Evolutionary conservation across 2,797 vertebrate genomes (phyloP).

Genomic region (Gadopsis marmoratus): DNA sequence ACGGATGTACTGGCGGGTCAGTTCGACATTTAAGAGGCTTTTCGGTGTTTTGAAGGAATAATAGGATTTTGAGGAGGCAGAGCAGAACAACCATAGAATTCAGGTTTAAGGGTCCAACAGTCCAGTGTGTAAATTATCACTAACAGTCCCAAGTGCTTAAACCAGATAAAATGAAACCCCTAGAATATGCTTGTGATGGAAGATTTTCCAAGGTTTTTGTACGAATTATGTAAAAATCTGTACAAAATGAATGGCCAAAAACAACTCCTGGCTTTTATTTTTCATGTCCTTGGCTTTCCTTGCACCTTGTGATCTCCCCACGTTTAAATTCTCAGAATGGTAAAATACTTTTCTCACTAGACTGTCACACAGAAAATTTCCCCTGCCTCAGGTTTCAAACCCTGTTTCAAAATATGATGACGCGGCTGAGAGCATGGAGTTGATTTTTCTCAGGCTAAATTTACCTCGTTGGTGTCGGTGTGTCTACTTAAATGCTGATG

Average conservation of each 20-base stretch:
- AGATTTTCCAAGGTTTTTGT: slow-evolving; percentile 4
- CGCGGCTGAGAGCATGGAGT: slow-evolving; percentile 10
- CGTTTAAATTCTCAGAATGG: slow-evolving; percentile 10
- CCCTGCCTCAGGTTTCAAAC: slow-evolving; percentile 35
- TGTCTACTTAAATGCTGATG: slow-evolving; percentile 48
- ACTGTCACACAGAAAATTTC: slow-evolving; percentile 9
- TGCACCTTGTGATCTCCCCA: slow-evolving; percentile 6
- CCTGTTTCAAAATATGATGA: slow-evolving; percentile 27
- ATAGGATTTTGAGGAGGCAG: slow-evolving; percentile 43
- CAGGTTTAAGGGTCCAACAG: slow-evolving; percentile 29
- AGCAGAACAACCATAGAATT: slow-evolving; percentile 10
- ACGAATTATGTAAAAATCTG: slow-evolving; percentile 11
- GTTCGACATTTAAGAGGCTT: slow-evolving; percentile 45
- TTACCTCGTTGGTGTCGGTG: slow-evolving; percentile 41
- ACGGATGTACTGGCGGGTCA: slow-evolving; percentile 4
- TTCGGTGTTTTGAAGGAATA: slow-evolving; percentile 51
- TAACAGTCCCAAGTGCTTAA: slow-evolving; percentile 40
- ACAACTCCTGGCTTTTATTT: neutral
- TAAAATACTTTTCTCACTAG: slow-evolving; percentile 18
- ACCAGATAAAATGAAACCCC: slow-evolving; percentile 47
- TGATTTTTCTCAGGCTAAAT: slow-evolving; percentile 52
- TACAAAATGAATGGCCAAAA: slow-evolving; percentile 6
- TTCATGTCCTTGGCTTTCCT: neutral
- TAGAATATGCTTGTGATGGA: slow-evolving; percentile 11
- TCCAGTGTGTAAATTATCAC: slow-evolving; percentile 37